Conservation (phyloP, 2,113 vertebrate genomes). For the Megaptera novaeangliae region DNA sequence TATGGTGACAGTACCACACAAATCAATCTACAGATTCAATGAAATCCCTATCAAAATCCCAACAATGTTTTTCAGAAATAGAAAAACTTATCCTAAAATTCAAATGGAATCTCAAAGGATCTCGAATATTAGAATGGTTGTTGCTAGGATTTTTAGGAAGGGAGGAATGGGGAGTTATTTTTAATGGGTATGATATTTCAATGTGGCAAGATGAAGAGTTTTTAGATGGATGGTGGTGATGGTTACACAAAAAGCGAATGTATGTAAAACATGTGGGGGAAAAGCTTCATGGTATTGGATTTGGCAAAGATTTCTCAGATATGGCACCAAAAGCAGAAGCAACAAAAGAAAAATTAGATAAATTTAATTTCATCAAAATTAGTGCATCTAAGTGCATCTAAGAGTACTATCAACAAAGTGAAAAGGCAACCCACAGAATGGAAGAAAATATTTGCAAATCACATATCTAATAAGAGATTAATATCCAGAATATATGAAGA, state of each 20-base stretch:
- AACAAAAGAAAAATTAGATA: not conserved
- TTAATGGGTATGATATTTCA: not conserved
- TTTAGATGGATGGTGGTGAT: not conserved
- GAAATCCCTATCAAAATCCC: not conserved
- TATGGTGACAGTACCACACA: not conserved
- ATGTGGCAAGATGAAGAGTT: not conserved
- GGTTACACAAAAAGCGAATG: not conserved
- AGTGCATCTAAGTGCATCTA: not conserved
- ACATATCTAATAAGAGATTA: not conserved
- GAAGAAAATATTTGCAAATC: not conserved
- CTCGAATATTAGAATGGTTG: not conserved
- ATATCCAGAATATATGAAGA: not conserved
- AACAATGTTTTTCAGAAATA: not conserved
- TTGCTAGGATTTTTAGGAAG: not conserved
- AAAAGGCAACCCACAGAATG: not conserved
- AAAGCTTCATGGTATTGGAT: not conserved
- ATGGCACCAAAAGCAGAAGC: not conserved
- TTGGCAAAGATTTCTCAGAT: not conserved
- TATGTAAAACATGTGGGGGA: not conserved
- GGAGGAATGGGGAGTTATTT: not conserved
- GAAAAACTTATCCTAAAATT: not conserved
- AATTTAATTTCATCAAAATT: not conserved
- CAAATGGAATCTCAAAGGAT: not conserved
- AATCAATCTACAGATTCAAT: not conserved
- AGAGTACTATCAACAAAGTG: not conserved